Percentiles rank a stretch among this genome's conserved stretches.
Evolutionary conservation across 2,113 vertebrate genomes (phyloP).

Genomic region (Vidua chalybeata): DNA sequence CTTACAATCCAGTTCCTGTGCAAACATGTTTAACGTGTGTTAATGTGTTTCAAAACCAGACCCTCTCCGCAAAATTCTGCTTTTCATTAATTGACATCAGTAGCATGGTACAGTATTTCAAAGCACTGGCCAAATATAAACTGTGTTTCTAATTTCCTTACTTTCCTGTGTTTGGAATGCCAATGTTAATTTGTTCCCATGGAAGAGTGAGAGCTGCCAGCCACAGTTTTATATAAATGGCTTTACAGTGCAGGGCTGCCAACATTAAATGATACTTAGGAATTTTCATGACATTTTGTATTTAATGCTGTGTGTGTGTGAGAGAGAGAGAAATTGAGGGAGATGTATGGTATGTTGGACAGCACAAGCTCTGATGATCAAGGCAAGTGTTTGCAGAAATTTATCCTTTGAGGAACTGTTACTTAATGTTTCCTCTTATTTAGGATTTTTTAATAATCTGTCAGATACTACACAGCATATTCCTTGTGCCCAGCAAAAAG

Average conservation of each 20-base stretch:
- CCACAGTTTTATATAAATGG: slow-evolving; percentile 77
- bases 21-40: slow-evolving; percentile 86
- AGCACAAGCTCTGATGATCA: not conserved
- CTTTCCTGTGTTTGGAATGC: slow-evolving; percentile 85
- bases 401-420: slow-evolving; percentile 5
- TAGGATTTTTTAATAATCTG: not conserved
- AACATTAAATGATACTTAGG: slow-evolving; percentile 64
- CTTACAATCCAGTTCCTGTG: slow-evolving; percentile 81
- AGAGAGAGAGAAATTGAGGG: not conserved
- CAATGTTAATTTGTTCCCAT: slow-evolving; percentile 86
- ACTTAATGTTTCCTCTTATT: not conserved
- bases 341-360: not conserved
- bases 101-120: slow-evolving; percentile 86
- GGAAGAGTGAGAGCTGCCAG: slow-evolving; percentile 77
- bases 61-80: slow-evolving; percentile 77
- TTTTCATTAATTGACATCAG: slow-evolving; percentile 87
- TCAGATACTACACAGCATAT: not conserved
- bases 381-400: not conserved
- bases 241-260: slow-evolving; percentile 68
- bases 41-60: slow-evolving; percentile 83
- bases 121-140: slow-evolving; percentile 81
- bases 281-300: slow-evolving; percentile 74
- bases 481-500: not conserved
- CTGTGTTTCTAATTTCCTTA: slow-evolving; percentile 86
- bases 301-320: slow-evolving; percentile 59